phyloP scores from a whole-genome alignment of 1,140 invertebrate species.

The Micrasema longulum region DNA sequence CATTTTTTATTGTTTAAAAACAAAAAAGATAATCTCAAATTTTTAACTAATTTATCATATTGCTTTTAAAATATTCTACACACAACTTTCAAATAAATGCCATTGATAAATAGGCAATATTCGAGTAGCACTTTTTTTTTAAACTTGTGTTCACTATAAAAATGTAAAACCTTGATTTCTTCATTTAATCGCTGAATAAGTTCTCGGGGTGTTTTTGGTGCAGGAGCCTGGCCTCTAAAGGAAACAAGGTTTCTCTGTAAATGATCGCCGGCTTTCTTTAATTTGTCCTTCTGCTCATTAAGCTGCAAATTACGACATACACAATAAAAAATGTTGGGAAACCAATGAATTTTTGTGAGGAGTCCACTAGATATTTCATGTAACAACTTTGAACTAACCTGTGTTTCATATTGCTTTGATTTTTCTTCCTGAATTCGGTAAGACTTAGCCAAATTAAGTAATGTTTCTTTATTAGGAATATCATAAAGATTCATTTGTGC shows the following conservation, averaged over 20 bases:
- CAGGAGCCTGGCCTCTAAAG: constrained; percentile 66
- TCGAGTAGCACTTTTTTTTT: too few relatives aligned
- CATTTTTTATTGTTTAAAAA: too few relatives aligned
- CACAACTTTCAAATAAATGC: too few relatives aligned
- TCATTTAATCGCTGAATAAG: constrained; percentile 80
- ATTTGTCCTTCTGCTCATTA: constrained; percentile 61
- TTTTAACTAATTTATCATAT: too few relatives aligned
- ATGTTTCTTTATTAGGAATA: constrained; percentile 63
- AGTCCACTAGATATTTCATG: too few relatives aligned
- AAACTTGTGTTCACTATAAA: too few relatives aligned
- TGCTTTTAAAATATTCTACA: too few relatives aligned
- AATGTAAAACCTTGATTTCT: constrained; percentile 76
- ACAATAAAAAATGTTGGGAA: too few relatives aligned
- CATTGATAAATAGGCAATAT: too few relatives aligned
- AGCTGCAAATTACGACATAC: constrained; percentile 31
- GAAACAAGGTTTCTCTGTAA: constrained; percentile 64
- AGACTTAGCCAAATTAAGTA: constrained; percentile 65
- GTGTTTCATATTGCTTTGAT: constrained; percentile 76
- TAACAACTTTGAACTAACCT: constrained; percentile 59
- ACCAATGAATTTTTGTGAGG: too few relatives aligned
- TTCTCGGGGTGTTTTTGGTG: constrained; percentile 66
- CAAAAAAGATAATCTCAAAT: too few relatives aligned
- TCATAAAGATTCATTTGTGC: constrained; percentile 69
- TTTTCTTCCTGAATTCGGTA: constrained; percentile 80
- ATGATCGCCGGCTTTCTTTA: constrained; percentile 63